These are phyloP conservation scores for Panopea generosa DNA, from an alignment of 2,888 invertebrate species.

Conservation along the genomic window DNA sequence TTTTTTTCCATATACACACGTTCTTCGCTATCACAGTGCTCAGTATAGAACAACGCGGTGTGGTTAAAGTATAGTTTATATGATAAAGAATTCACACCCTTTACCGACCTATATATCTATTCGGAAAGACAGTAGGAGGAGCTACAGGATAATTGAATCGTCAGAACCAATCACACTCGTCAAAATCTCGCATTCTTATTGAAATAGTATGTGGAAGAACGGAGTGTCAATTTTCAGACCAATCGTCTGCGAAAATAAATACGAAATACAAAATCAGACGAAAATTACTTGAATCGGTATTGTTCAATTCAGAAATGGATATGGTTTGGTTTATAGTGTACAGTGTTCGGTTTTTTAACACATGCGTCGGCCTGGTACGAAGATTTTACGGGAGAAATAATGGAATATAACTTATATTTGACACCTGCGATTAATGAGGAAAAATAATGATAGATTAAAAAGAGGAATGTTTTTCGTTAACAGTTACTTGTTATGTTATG, in stretches of 20 bases:
- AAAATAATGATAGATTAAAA: no score
- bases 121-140: constrained; percentile 16
- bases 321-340: not conserved
- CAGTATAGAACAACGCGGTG: no score
- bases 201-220: constrained; percentile 18
- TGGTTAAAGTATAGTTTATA: not conserved
- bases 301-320: constrained; percentile 31
- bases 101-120: constrained; percentile 14
- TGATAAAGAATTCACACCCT: constrained; percentile 5
- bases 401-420: no score
- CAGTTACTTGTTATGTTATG: no score
- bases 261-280: constrained; percentile 38
- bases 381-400: no score
- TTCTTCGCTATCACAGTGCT: no score
- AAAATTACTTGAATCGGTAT: constrained; percentile 28
- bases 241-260: constrained; percentile 32
- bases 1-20: not conserved
- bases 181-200: constrained; percentile 27
- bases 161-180: constrained; percentile 23
- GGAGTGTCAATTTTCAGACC: constrained; percentile 22
- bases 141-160: constrained; percentile 34
- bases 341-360: no score
- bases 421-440: no score
- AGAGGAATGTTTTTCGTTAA: no score
- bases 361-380: no score